phyloP scores from a whole-genome alignment of 2,797 vertebrate genomes.

The Thamnophis elegans region DNA sequence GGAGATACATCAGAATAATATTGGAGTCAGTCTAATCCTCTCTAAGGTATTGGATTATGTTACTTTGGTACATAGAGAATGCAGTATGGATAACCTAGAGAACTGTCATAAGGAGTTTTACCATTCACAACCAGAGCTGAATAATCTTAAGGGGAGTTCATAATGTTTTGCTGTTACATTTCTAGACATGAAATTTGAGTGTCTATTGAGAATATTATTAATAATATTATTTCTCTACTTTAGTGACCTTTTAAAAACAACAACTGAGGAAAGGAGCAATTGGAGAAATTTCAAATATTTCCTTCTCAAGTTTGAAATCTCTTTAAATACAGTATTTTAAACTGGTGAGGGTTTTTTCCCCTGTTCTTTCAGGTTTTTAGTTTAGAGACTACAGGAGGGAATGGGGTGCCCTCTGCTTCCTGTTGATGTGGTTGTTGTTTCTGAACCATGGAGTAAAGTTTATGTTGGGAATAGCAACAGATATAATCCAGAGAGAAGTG shows the following conservation, averaged over 20 bases:
- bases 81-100: background rate
- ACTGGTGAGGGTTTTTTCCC: background rate
- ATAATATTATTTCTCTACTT: background rate
- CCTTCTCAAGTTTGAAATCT: background rate
- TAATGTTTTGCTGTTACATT: background rate
- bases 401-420: background rate
- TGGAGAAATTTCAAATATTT: background rate
- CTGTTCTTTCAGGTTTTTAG: background rate
- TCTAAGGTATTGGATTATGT: background rate
- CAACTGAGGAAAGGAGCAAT: background rate
- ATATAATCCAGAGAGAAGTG: background rate
- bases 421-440: background rate
- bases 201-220: background rate
- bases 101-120: background rate
- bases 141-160: background rate
- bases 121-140: background rate
- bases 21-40: background rate
- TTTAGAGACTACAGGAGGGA: background rate
- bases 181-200: background rate
- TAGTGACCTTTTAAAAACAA: background rate
- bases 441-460: background rate
- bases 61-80: background rate
- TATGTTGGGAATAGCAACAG: background rate
- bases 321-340: background rate
- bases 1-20: background rate